Conservation (phyloP, 2,888 invertebrate species). For the Julus scanicus region DNA sequence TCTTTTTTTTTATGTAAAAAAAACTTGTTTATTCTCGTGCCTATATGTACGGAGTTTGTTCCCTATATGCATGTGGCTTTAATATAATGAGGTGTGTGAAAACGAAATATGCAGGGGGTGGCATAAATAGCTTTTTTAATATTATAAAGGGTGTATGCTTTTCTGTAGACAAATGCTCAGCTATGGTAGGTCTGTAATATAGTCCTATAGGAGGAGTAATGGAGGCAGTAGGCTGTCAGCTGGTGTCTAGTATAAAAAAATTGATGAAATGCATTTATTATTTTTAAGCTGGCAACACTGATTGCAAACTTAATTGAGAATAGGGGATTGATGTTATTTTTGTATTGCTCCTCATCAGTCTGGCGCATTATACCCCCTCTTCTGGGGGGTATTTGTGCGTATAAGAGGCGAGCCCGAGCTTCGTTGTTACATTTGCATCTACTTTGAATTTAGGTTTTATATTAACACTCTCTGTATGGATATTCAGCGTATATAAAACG, state of each 20-base stretch:
- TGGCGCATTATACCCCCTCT: background rate
- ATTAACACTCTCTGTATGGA: conserved; percentile 7
- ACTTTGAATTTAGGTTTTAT: conserved; percentile 34
- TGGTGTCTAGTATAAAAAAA: conserved; percentile 48
- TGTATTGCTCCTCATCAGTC: conserved; percentile 48
- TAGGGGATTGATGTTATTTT: conserved; percentile 54
- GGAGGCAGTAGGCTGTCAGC: conserved; percentile 43
- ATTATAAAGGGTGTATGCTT: background rate
- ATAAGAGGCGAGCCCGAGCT: background rate
- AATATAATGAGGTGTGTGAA: conserved; percentile 51
- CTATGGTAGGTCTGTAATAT: background rate
- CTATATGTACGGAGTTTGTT: background rate
- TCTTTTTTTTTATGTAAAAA: background rate
- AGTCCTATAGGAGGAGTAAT: conserved; percentile 11
- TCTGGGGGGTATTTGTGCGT: background rate
- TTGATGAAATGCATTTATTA: conserved; percentile 58
- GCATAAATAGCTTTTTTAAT: conserved; percentile 37
- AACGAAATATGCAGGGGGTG: conserved; percentile 48
- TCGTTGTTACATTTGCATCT: conserved; percentile 29
- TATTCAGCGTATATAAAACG: background rate
- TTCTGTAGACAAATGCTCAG: conserved; percentile 21
- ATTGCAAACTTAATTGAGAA: conserved; percentile 57
- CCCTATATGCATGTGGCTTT: background rate
- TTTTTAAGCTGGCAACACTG: conserved; percentile 57
- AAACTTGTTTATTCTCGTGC: background rate